A percentile compares a stretch with the other conserved stretches of the same genome.
These are phyloP conservation scores for Bradypus variegatus DNA, from an alignment of 2,797 vertebrate species.

Conservation along the genomic window DNA sequence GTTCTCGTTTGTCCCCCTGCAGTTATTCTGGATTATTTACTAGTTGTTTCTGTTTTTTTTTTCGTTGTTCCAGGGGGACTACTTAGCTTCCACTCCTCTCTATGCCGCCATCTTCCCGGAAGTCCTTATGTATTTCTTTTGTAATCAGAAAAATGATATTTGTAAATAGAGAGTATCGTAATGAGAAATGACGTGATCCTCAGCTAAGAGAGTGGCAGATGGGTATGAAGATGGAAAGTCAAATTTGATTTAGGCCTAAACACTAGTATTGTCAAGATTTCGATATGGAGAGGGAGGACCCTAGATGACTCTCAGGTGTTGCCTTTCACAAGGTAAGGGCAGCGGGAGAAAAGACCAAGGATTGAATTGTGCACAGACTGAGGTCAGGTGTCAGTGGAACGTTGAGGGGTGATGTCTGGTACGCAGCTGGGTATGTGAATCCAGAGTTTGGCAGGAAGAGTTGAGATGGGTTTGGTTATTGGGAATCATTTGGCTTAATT, in stretches of 20 bases:
- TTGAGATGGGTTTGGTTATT: neutral
- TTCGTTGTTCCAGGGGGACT: too few relatives aligned
- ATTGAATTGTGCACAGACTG: neutral
- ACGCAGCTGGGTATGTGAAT: neutral
- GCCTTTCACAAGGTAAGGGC: neutral
- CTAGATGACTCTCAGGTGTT: neutral
- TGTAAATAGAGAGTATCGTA: neutral
- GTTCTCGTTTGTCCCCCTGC: too few relatives aligned
- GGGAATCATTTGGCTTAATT: neutral
- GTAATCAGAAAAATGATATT: neutral
- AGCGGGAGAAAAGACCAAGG: neutral
- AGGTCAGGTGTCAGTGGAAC: neutral
- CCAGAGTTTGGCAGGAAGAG: neutral
- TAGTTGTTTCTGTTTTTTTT: too few relatives aligned
- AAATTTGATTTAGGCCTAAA: neutral
- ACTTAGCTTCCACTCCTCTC: too few relatives aligned
- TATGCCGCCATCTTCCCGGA: too few relatives aligned
- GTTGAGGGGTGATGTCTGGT: neutral
- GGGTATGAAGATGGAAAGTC: neutral
- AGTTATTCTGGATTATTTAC: too few relatives aligned
- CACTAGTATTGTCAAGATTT: neutral
- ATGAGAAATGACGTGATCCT: neutral
- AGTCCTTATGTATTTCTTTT: too few relatives aligned
- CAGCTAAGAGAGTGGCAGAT: neutral
- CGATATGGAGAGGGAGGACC: neutral